Conservation (phyloP, 2,113 vertebrate species). For the Brevimyrus niger region DNA sequence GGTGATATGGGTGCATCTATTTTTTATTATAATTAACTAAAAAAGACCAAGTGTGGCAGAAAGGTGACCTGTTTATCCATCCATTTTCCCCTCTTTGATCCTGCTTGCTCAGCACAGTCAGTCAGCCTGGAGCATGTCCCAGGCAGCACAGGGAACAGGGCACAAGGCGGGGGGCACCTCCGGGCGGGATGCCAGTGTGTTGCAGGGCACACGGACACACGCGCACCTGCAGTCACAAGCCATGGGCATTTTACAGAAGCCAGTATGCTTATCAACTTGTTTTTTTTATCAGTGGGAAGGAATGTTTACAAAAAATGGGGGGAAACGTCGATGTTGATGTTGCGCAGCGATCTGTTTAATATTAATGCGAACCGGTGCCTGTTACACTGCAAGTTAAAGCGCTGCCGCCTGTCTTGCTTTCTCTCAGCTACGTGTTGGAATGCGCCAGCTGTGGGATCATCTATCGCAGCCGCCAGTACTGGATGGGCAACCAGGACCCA, state of each 20-base stretch:
- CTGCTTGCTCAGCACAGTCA: neutral
- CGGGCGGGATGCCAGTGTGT: neutral
- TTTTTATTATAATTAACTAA: neutral
- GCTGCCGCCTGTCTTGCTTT: neutral
- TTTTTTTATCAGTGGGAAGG: neutral
- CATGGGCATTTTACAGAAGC: neutral
- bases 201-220: neutral
- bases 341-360: no score
- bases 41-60: neutral
- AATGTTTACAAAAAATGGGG: neutral
- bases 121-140: neutral
- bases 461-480: conserved; percentile 73
- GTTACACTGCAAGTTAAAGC: neutral
- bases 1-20: neutral
- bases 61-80: neutral
- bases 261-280: neutral
- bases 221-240: neutral
- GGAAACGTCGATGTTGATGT: neutral
- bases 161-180: neutral
- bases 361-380: no score
- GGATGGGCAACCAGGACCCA: conserved; percentile 71
- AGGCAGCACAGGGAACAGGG: neutral
- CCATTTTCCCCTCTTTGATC: neutral
- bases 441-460: conserved; percentile 69
- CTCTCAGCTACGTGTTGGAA: conserved; percentile 66